Conservation (phyloP, 2,113 vertebrate genomes). For the Trogon melanurus region DNA sequence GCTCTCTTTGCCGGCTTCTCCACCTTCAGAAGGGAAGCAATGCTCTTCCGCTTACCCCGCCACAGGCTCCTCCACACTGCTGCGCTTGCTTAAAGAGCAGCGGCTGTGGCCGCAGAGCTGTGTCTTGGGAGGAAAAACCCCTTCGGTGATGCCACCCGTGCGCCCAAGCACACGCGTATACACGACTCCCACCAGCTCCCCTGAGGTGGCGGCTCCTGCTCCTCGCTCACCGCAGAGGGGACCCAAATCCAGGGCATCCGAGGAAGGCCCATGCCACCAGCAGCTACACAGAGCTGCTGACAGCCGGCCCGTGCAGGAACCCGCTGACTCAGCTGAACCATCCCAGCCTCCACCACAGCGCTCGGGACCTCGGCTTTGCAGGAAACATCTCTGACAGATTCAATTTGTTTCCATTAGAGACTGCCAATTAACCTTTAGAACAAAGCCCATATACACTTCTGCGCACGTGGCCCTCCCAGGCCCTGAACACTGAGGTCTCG, state of each 20-base stretch:
- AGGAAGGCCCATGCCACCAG: background rate
- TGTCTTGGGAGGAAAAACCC: background rate
- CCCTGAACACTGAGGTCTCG: background rate
- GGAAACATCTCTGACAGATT: slow-evolving; percentile 5
- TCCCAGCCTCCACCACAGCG: background rate
- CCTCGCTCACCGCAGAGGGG: background rate
- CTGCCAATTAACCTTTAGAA: slow-evolving; percentile 37
- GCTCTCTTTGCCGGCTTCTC: background rate
- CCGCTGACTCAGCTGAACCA: background rate
- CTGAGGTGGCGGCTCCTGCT: background rate
- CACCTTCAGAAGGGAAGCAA: background rate
- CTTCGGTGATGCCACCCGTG: background rate
- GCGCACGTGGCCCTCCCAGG: background rate
- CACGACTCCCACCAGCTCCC: background rate
- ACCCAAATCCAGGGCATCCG: background rate
- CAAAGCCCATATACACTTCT: background rate
- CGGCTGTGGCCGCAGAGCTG: background rate
- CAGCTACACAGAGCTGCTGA: background rate
- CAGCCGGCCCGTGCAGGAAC: background rate
- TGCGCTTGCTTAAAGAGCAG: background rate
- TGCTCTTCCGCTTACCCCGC: background rate
- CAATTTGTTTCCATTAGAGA: slow-evolving; percentile 35
- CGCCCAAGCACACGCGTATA: background rate
- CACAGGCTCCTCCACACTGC: background rate
- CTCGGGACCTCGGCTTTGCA: background rate